Base-by-base conservation (phyloP, 2,113 vertebrate species). In the Phaetusa simplex region DNA sequence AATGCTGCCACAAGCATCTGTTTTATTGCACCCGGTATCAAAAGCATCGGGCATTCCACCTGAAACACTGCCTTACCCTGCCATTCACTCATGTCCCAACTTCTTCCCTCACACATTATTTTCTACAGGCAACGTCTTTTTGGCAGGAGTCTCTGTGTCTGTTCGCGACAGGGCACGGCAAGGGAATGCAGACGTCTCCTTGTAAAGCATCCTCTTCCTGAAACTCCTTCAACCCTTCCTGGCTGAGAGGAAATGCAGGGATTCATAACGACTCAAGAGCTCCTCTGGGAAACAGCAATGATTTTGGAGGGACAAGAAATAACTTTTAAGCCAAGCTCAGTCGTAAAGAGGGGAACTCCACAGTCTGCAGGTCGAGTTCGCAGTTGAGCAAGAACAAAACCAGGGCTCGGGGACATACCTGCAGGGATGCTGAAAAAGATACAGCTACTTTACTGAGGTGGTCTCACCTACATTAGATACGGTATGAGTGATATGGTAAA, bases 201-300 rank as follows among this genome's bases (percentile, higher is more conserved):
- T 29, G 42, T 43, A 53, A 81, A 85, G 88, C 40, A 22, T 87
- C 89, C 84, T 91, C 79, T 95, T 95, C 95, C 91, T 93, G 93
- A 95, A 96, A 94, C 67, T 74, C 94, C 96, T 95, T 95, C 93
- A 82, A 36, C 43, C 16, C 65, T 78, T 82, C 53, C 20, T 81
- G 91, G 79, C 47, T 95, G 83, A 96, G 81, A 98, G 95, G 97
- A 96, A 96, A 92, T 80, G 74, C 53, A 85, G 83, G 77, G 80
- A 85, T 76, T 92, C 89, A 88, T 91, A 91, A 93, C 49, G 73
- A 93, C 52, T 95, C 81, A 71, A 92, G 97, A 73, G 82, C 71
- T 96, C 96, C 94, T 92, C 74, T 86, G 92, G 97, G 95, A 97
- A 97, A 95, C 58, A 81, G 77, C 47, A 88, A 91, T 26, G 90